Conservation (phyloP, 92 coral and sea anemone genomes). For the Chrysogorgia sp. region DNA sequence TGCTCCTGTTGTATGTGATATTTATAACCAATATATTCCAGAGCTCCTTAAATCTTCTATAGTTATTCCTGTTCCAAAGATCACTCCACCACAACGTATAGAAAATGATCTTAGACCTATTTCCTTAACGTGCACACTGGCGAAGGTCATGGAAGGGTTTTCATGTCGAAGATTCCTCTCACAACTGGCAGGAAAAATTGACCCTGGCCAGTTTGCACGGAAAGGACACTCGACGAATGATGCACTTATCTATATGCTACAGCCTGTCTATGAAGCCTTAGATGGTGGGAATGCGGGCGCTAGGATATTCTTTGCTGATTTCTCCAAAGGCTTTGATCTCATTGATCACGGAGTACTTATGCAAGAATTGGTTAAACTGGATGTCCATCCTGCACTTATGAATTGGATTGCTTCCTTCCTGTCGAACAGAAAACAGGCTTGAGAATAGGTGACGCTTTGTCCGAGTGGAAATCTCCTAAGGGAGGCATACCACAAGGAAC, state of each 20-base stretch:
- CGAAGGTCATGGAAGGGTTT: constrained; percentile 64
- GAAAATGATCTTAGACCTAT: constrained; percentile 44
- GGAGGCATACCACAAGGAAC: no score
- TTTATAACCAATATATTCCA: constrained; percentile 47
- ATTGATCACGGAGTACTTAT: constrained; percentile 54
- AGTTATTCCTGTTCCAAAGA: constrained; percentile 52
- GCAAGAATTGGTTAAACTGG: constrained; percentile 25
- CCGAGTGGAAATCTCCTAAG: no score
- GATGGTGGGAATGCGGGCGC: constrained; percentile 51
- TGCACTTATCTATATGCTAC: constrained; percentile 52
- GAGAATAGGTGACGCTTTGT: no score
- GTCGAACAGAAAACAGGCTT: constrained; percentile 45
- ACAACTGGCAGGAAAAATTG: constrained; percentile 52
- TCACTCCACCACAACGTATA: constrained; percentile 47
- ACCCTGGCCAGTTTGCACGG: constrained; percentile 45
- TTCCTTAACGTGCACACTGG: constrained; percentile 56
- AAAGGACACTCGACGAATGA: constrained; percentile 59
- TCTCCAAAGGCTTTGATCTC: constrained; percentile 57
- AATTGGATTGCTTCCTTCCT: constrained; percentile 56
- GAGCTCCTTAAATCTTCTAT: constrained; percentile 44
- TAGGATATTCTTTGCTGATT: constrained; percentile 55
- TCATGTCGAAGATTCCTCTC: constrained; percentile 37
- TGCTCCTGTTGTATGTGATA: constrained; percentile 16
- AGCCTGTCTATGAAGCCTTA: constrained; percentile 50
- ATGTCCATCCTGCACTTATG: constrained; percentile 35